Conservation (phyloP, 2,888 invertebrate species). For the Oscheius onirici region DNA sequence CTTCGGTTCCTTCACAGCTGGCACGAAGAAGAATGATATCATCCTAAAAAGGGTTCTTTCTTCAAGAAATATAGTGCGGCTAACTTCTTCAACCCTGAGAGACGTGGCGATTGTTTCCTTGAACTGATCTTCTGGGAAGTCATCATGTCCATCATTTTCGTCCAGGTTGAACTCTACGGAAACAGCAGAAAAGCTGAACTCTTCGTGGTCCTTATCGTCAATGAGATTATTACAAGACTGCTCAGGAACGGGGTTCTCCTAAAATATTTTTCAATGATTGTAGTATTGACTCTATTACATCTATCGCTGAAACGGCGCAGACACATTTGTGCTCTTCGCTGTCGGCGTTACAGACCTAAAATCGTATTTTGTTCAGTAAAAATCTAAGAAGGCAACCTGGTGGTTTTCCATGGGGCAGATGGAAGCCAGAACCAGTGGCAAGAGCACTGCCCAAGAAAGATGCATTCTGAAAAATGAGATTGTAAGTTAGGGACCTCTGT, state of each 20-base stretch:
- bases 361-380: background rate
- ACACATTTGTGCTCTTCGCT: slow-evolving; percentile 51
- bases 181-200: slow-evolving; percentile 56
- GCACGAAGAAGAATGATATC: slow-evolving; percentile 59
- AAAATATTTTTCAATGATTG: background rate
- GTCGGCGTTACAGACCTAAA: slow-evolving; percentile 49
- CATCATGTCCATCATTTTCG: slow-evolving; percentile 39
- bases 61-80: background rate
- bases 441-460: slow-evolving; percentile 33
- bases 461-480: slow-evolving; percentile 35
- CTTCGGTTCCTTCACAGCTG: slow-evolving; percentile 52
- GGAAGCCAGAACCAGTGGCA: slow-evolving; percentile 40
- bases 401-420: slow-evolving; percentile 57
- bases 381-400: slow-evolving; percentile 18
- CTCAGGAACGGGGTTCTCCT: slow-evolving; percentile 52
- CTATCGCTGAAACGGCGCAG: slow-evolving; percentile 51
- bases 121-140: slow-evolving; percentile 52
- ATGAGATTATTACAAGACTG: slow-evolving; percentile 57
- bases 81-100: slow-evolving; percentile 49
- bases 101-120: slow-evolving; percentile 44
- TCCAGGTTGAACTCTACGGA: slow-evolving; percentile 54
- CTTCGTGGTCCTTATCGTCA: slow-evolving; percentile 43
- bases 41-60: slow-evolving; percentile 43
- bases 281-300: slow-evolving; percentile 41
- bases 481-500: background rate